Evolutionary conservation across 2,888 invertebrate species (phyloP), one percentile per base, ranked within the genome.

Genomic region (Strigamia transsilvanica): DNA sequence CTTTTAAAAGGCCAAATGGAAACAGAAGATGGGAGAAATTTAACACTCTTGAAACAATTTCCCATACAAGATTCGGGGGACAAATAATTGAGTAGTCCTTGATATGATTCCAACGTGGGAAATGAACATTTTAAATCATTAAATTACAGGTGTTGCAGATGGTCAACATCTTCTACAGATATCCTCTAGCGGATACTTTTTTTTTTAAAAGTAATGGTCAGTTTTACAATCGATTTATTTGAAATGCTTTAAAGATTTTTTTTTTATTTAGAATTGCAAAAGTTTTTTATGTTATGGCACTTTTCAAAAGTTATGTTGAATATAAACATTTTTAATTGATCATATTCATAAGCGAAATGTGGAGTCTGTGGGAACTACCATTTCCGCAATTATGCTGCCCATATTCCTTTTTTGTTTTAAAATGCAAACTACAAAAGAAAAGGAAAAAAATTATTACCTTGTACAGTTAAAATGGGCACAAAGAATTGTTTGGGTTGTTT

Each of bases 91-190:
- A 38, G 6, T 38, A 10, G 38, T 46, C 15, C 4, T 46, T 46
- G 4, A 18, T 9, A 18, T 18, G n/a, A 7, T 56, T 56, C 18
- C 21, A n/a, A 56, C n/a, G 18, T 18, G 15, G 56, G 21, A 56
- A 56, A 18, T 56, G 56, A 56, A 18, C 18, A 18, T 56, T 56
- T 56, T 56, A 56, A n/a, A 18, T 9, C 21, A n/a, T 10, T 18
- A 56, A 56, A 56, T 56, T 56, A 18, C 56, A 56, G 56, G n/a
- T 56, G 56, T 56, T 21, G 18, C 56, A 56, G 56, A 56, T 56
- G 56, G 56, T 56, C 56, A 56, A 18, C 18, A 56, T 56, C 18
- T 18, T 18, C 56, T 56, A 18, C 56, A 18, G 18, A 7, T 18
- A n/a, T 56, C 56, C 56, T 56, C 56, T 56, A 56, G 18, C 56